Evolutionary conservation across 2,888 invertebrate genomes (phyloP).

Genomic region (Rambutsinella grinnellia): DNA sequence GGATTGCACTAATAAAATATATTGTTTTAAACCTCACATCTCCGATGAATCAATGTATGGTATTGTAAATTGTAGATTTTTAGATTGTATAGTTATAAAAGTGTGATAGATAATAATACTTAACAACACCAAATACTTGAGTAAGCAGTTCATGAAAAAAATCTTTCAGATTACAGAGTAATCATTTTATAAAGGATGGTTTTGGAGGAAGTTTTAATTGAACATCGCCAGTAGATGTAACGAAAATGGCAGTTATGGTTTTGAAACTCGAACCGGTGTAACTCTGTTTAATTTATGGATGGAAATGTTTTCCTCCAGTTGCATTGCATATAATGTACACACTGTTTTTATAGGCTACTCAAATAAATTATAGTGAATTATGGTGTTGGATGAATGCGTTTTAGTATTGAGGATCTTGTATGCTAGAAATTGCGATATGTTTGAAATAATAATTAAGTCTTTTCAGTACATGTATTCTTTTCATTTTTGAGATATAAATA

Average conservation of each 20-base stretch:
- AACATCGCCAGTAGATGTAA: not conserved
- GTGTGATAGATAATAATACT: no score
- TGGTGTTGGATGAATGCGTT: slow-evolving; percentile 23
- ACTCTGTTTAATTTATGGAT: slow-evolving; percentile 22
- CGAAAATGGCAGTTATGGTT: not conserved
- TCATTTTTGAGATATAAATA: slow-evolving; percentile 45
- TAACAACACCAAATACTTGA: not conserved
- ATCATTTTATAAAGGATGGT: not conserved
- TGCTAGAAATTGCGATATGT: slow-evolving; percentile 12
- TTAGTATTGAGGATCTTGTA: slow-evolving; percentile 16
- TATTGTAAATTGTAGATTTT: no score
- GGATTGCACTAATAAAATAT: no score
- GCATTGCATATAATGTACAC: not conserved
- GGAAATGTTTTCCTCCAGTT: slow-evolving; percentile 27
- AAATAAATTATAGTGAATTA: no score
- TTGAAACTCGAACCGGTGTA: slow-evolving; percentile 20
- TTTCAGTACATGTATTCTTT: slow-evolving; percentile 49
- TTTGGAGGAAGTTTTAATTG: not conserved
- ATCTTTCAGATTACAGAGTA: not conserved
- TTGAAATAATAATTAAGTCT: slow-evolving; percentile 26
- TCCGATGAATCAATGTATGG: not conserved
- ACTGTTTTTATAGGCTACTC: no score
- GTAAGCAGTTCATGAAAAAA: not conserved
- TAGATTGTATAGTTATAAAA: no score
- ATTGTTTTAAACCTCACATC: not conserved